These are phyloP conservation scores for Nicator chloris DNA, from an alignment of 2,113 vertebrate genomes.

Conservation along the genomic window DNA sequence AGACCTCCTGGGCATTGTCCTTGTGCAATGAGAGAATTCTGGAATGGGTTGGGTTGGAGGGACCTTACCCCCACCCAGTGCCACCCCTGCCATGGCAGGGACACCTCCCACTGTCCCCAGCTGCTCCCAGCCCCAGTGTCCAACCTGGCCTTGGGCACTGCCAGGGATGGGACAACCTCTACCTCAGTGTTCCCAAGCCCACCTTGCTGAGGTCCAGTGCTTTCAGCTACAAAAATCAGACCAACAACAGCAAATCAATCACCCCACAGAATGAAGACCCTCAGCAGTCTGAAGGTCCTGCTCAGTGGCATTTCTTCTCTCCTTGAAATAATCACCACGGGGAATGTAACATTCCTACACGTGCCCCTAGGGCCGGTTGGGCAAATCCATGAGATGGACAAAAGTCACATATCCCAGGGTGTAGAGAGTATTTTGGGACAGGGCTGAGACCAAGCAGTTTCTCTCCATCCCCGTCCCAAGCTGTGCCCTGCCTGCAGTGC, in stretches of 20 bases:
- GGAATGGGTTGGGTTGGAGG: not conserved
- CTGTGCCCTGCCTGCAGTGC: not conserved
- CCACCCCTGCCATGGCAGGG: not conserved
- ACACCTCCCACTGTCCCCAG: not conserved
- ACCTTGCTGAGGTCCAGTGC: not conserved
- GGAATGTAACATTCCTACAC: fast-evolving
- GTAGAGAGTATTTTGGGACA: not conserved
- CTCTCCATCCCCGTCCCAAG: not conserved
- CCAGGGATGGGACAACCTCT: not conserved
- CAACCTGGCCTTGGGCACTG: not conserved
- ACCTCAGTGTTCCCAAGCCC: not conserved
- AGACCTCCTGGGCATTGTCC: not conserved
- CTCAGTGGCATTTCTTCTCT: not conserved
- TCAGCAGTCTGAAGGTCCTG: not conserved
- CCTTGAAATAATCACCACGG: not conserved
- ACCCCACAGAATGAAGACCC: not conserved
- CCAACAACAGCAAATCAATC: not conserved
- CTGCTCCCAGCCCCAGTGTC: not conserved
- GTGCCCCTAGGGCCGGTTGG: not conserved
- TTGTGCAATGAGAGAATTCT: not conserved
- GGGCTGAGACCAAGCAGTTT: not conserved
- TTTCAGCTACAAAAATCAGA: not conserved
- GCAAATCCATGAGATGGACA: not conserved
- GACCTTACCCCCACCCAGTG: fast-evolving
- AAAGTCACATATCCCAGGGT: not conserved